Percentiles rank a stretch among this genome's conserved stretches.
These are phyloP conservation scores for Podabrus alpinus DNA, from an alignment of 2,888 invertebrate species.

Conservation along the genomic window DNA sequence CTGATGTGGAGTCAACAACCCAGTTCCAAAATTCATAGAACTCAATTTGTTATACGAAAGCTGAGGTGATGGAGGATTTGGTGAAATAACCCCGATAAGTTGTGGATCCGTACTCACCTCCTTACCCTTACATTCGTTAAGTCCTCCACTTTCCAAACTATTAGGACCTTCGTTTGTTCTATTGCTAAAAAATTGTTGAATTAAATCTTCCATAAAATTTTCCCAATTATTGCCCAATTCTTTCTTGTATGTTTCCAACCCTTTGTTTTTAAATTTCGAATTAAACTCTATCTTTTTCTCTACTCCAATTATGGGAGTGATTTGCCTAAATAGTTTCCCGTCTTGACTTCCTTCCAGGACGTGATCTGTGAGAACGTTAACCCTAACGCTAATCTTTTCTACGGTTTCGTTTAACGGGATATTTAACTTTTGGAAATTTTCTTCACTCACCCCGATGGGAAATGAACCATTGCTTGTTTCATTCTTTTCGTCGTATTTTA, in stretches of 20 bases:
- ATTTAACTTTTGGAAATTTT: not conserved
- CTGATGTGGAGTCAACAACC: not conserved
- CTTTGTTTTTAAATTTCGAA: not conserved
- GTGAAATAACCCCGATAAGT: not conserved
- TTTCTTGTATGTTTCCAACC: not conserved
- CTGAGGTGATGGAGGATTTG: not conserved
- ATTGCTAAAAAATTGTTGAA: conserved; percentile 3
- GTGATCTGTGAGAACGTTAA: conserved; percentile 11
- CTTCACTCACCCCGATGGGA: not conserved
- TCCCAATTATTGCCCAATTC: conserved; percentile 5
- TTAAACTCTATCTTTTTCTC: conserved; percentile 7
- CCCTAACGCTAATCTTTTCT: conserved; percentile 2
- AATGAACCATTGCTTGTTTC: not conserved
- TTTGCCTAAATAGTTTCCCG: not conserved
- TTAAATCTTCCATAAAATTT: conserved; percentile 5
- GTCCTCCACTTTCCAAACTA: not conserved
- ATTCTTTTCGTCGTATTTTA: not conserved
- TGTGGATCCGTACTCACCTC: not conserved
- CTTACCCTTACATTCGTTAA: not conserved
- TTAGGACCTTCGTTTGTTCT: not conserved
- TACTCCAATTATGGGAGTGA: conserved; percentile 6
- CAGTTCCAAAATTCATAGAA: not conserved
- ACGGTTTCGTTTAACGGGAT: not conserved
- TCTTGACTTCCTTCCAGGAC: not conserved
- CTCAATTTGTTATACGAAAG: not conserved